Evolutionary conservation across 2,888 invertebrate species (phyloP).

Genomic region (Agrilus mali): DNA sequence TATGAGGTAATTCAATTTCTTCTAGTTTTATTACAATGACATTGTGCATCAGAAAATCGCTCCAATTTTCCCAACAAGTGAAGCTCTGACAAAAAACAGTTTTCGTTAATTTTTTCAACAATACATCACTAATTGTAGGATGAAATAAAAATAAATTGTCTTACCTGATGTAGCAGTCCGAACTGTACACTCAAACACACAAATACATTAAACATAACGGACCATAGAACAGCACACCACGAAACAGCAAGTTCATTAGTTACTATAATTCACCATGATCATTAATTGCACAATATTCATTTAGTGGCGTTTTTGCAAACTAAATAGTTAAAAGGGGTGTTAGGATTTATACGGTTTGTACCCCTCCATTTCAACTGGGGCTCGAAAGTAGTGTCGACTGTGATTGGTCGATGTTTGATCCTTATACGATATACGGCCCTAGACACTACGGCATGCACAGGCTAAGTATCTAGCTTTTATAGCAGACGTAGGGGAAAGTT

Average conservation of each 20-base stretch:
- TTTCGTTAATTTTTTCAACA: too few species aligned
- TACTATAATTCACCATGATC: neutral
- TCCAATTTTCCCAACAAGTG: too few species aligned
- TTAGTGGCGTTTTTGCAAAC: constrained; percentile 17
- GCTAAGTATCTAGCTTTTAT: too few species aligned
- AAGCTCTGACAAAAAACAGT: too few species aligned
- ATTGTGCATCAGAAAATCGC: too few species aligned
- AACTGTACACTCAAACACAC: too few species aligned
- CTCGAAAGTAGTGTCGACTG: neutral
- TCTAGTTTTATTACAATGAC: too few species aligned
- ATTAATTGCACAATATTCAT: neutral
- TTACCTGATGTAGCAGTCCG: too few species aligned
- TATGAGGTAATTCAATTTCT: too few species aligned
- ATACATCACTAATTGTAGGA: too few species aligned
- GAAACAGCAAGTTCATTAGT: neutral
- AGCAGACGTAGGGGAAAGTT: too few species aligned
- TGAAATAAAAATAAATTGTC: too few species aligned
- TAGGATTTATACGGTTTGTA: constrained; percentile 24
- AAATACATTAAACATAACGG: neutral
- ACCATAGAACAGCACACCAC: neutral
- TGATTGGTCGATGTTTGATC: constrained; percentile 6
- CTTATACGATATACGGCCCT: neutral
- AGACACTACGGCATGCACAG: neutral
- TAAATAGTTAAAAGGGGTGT: constrained; percentile 23
- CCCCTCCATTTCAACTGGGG: constrained; percentile 20